phyloP scores from a whole-genome alignment of 2,888 invertebrate genomes.

The Drosophila suboccidentalis region DNA sequence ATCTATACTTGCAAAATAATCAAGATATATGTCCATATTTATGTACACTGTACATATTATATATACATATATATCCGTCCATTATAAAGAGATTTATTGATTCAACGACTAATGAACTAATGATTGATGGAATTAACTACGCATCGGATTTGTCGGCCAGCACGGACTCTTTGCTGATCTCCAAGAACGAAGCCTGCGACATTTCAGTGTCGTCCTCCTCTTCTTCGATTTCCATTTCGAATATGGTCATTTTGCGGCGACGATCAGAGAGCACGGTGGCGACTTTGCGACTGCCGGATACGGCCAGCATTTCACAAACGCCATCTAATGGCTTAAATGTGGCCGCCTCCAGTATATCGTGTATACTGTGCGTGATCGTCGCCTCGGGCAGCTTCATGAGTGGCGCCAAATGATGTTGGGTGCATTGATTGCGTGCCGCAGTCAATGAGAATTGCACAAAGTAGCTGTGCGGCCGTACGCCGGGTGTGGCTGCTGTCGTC shows the following conservation, averaged over 20 bases:
- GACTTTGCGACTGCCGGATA: slow-evolving; percentile 92
- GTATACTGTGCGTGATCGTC: slow-evolving; percentile 86
- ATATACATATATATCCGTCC: background rate
- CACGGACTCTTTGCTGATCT: slow-evolving; percentile 84
- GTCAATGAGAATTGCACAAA: slow-evolving; percentile 86
- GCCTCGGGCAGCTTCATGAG: slow-evolving; percentile 75
- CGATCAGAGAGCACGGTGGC: slow-evolving; percentile 94
- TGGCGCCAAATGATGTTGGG: slow-evolving; percentile 76
- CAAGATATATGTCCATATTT: too few species aligned
- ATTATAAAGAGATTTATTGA: background rate
- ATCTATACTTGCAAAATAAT: too few species aligned
- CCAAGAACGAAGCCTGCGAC: slow-evolving; percentile 83
- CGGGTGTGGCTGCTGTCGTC: slow-evolving; percentile 86
- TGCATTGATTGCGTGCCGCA: slow-evolving; percentile 85
- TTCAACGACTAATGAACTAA: background rate
- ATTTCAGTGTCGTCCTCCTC: slow-evolving; percentile 93
- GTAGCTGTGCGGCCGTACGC: slow-evolving; percentile 86
- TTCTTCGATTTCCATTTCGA: slow-evolving; percentile 97
- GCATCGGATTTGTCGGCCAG: slow-evolving; percentile 44
- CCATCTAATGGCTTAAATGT: slow-evolving; percentile 89
- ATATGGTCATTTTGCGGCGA: slow-evolving; percentile 92
- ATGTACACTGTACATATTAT: background rate
- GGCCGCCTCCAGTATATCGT: slow-evolving; percentile 86
- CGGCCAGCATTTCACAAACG: slow-evolving; percentile 90
- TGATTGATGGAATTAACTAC: slow-evolving; percentile 12